Conservation (phyloP, 2,888 invertebrate genomes). For the Allygus modestus region DNA sequence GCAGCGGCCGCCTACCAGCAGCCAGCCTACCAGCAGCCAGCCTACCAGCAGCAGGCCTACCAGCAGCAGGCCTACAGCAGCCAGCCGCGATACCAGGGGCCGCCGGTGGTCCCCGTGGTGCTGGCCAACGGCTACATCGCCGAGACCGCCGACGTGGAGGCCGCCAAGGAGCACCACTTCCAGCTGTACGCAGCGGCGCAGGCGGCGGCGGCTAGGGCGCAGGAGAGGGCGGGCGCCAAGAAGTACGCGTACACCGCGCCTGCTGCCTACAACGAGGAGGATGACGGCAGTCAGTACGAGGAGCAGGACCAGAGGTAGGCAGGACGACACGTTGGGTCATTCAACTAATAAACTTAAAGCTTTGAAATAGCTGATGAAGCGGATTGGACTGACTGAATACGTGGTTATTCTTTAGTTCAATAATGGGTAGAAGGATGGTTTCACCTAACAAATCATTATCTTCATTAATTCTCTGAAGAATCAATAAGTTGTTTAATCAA, state of each 20-base stretch:
- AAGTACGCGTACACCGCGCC: constrained; percentile 30
- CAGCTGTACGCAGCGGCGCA: constrained; percentile 37
- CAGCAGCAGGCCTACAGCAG: neutral
- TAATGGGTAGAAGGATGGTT: too few species aligned
- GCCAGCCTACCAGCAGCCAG: constrained; percentile 3
- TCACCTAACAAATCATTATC: too few species aligned
- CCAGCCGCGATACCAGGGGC: constrained; percentile 43
- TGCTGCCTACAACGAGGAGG: neutral
- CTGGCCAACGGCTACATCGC: constrained; percentile 54
- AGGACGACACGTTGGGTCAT: neutral
- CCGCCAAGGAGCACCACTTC: constrained; percentile 54
- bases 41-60: neutral
- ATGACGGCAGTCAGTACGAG: constrained; percentile 21
- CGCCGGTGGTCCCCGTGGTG: constrained; percentile 43
- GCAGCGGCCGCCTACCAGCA: neutral
- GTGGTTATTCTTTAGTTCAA: too few species aligned
- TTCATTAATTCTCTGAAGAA: too few species aligned
- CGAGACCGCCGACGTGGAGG: constrained; percentile 54
- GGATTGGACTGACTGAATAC: too few species aligned
- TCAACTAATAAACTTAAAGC: too few species aligned
- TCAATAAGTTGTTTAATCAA: too few species aligned
- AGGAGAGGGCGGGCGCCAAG: constrained; percentile 38
- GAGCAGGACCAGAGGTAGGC: constrained; percentile 30
- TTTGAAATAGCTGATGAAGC: too few species aligned
- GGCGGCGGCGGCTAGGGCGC: constrained; percentile 41